Percentiles rank a stretch among this genome's conserved stretches.
These are phyloP conservation scores for Ameiurus melas DNA, from an alignment of 2,113 vertebrate species.

Conservation along the genomic window DNA sequence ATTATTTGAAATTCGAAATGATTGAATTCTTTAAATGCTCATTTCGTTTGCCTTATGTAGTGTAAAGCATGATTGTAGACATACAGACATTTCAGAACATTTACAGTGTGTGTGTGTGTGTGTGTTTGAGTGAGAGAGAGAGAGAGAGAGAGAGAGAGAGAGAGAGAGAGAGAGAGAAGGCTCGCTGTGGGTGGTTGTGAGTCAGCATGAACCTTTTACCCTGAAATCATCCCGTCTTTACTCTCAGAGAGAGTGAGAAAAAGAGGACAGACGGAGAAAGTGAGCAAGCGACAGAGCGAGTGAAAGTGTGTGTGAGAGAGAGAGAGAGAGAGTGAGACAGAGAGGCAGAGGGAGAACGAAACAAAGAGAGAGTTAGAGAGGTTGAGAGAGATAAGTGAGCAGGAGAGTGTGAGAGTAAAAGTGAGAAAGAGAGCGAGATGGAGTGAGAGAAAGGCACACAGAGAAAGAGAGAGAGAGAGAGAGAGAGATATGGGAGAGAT, in stretches of 20 bases:
- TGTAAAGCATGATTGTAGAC: neutral
- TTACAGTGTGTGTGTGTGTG: neutral
- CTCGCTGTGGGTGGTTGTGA: neutral
- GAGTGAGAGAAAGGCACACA: neutral
- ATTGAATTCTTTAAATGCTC: neutral
- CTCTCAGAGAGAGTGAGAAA: neutral
- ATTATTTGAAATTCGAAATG: neutral
- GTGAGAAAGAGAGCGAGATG: neutral
- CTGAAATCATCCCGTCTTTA: conserved; percentile 2
- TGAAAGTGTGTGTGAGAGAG: neutral
- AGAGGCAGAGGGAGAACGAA: neutral
- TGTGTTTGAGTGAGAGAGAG: neutral
- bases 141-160: neutral
- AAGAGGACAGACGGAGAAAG: conserved; percentile 26
- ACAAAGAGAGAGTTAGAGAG: neutral
- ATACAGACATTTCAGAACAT: neutral
- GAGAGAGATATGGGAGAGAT: neutral
- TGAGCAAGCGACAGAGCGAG: neutral
- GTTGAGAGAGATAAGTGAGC: neutral
- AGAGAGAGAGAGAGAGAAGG: neutral
- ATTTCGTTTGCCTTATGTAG: neutral
- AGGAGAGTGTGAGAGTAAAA: too few species aligned
- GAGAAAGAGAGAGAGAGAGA: neutral
- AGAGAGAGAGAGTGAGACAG: neutral
- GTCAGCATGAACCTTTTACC: conserved; percentile 21